phyloP scores from a whole-genome alignment of 2,888 invertebrate species.

The Lepidonotus clava region DNA sequence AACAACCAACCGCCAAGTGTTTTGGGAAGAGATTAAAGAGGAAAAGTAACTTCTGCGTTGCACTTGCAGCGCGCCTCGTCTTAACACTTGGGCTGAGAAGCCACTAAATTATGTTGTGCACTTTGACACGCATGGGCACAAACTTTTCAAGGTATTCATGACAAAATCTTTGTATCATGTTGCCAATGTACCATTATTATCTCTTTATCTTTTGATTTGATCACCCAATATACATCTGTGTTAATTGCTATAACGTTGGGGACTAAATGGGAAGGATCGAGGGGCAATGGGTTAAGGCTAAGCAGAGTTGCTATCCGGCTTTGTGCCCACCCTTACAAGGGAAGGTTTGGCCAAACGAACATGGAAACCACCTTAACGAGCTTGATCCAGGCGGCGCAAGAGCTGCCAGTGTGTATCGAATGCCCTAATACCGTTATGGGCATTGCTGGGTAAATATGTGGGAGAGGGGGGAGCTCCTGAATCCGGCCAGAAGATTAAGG shows the following conservation, averaged over 20 bases:
- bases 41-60: constrained; percentile 30
- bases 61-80: neutral
- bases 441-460: constrained; percentile 52
- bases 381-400: constrained; percentile 35
- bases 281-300: neutral
- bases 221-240: too few species aligned
- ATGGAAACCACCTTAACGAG: constrained; percentile 52
- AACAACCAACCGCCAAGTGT: constrained; percentile 34
- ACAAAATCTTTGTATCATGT: too few species aligned
- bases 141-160: too few species aligned
- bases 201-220: too few species aligned
- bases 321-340: constrained; percentile 40
- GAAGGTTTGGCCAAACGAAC: constrained; percentile 36
- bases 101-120: too few species aligned
- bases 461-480: neutral
- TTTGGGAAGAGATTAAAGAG: constrained; percentile 40
- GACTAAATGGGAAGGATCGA: neutral
- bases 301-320: constrained; percentile 25
- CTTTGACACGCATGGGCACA: too few species aligned
- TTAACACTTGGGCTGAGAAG: neutral
- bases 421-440: constrained; percentile 50
- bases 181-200: too few species aligned
- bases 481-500: neutral
- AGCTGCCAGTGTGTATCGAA: constrained; percentile 19
- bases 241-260: neutral